A percentile compares a stretch with the other conserved stretches of the same genome.
These are phyloP conservation scores for Thecocarcelia acutangulata DNA, from an alignment of 2,888 invertebrate species.

Conservation along the genomic window DNA sequence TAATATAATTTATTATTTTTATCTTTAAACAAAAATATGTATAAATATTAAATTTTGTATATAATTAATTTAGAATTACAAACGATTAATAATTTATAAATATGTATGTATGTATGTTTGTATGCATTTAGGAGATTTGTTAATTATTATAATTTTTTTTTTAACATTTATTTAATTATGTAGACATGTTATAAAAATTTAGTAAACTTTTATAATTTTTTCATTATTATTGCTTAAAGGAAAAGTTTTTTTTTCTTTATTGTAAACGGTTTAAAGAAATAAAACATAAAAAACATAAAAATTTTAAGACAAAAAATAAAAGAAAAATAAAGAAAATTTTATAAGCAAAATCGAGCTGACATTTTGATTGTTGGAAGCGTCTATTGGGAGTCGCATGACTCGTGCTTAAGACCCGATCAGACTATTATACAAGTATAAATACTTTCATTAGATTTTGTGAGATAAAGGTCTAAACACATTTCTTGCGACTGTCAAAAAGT, in stretches of 20 bases:
- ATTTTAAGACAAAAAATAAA: slow-evolving; percentile 29
- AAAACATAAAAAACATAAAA: slow-evolving; percentile 31
- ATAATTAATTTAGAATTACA: neutral
- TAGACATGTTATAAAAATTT: slow-evolving; percentile 47
- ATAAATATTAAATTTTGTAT: too few relatives aligned
- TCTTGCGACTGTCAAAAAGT: too few relatives aligned
- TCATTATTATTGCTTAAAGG: slow-evolving; percentile 28
- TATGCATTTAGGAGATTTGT: slow-evolving; percentile 40
- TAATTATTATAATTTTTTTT: slow-evolving; percentile 11
- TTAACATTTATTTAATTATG: slow-evolving; percentile 12
- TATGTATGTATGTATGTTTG: neutral
- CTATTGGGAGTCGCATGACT: too few relatives aligned
- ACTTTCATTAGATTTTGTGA: too few relatives aligned
- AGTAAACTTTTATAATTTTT: slow-evolving; percentile 36
- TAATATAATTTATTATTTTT: too few relatives aligned
- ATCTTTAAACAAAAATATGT: too few relatives aligned
- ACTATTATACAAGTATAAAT: too few relatives aligned
- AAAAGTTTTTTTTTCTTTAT: slow-evolving; percentile 56
- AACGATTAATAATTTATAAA: neutral
- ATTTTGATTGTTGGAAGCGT: too few relatives aligned
- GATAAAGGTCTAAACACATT: too few relatives aligned
- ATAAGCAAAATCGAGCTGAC: too few relatives aligned
- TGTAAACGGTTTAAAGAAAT: slow-evolving; percentile 32
- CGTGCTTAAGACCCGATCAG: too few relatives aligned
- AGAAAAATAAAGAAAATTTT: neutral